Base-by-base conservation (phyloP, 2,888 invertebrate genomes). In the Melipona bicolor region DNA sequence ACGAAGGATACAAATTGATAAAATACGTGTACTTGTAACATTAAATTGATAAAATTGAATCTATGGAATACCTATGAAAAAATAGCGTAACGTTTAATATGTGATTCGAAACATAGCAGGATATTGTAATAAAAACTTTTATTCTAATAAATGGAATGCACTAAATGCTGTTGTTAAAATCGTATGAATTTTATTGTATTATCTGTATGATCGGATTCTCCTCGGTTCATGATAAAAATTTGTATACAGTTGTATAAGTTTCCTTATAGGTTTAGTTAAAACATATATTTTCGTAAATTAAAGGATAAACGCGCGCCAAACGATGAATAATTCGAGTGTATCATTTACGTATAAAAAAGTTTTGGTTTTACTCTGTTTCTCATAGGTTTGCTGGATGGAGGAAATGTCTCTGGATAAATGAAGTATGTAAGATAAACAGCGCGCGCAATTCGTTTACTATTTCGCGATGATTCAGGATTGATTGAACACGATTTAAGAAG, bases 141-240 rank as follows among this genome's bases (percentile, higher is more conserved):
- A 74, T 67, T 67, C 36, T 68, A 54, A 69, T 27, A 79, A 68
- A 61, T 79, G 77, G 54, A 77, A 64, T 79, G 77, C 62, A 36
- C 15, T 32, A 70, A 79, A 77, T 70, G 54, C 43, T 69, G n/a
- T 13, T 78, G 62, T 64, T 17, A 68, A 77, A 69, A 5, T 50
- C 49, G 32, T 64, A 61, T 49, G 17, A 56, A 64, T 77, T 69
- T 70, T 64, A 65, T 80, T 70, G 54, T 77, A 32, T 56, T 56
- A 50, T 36, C 27, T n/a, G 54, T 77, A 49, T 56, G 62, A 36
- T 36, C 3, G 50, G 4, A 17, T 4, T 21, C 36, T 52, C 27
- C 49, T 32, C 9, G 19, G 32, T 13, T 73, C 49, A 4, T 19
- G 32, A 62, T 64, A 62, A n/a, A 62, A n/a, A 62, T n/a, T 17